A percentile compares a stretch with the other conserved stretches of the same genome.
phyloP scores from a whole-genome alignment of 2,888 invertebrate genomes.

The Drosophila lacicola region DNA sequence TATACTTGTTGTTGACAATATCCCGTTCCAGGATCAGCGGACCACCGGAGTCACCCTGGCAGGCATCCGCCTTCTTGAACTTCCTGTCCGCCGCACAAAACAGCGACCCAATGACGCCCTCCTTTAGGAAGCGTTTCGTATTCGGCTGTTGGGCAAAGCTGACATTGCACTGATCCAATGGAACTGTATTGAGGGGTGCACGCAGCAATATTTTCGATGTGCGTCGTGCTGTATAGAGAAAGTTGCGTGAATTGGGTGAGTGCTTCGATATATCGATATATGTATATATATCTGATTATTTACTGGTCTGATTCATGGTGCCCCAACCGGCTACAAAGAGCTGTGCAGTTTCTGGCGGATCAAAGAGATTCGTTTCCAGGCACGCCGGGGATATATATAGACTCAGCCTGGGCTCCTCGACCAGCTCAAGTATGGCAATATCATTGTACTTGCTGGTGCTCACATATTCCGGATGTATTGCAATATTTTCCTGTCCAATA shows the following conservation, averaged over 20 bases:
- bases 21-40: conserved; percentile 73
- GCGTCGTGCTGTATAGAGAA: conserved; percentile 27
- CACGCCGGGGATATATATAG: conserved; percentile 70
- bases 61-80: conserved; percentile 71
- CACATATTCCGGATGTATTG: conserved; percentile 72
- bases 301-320: conserved; percentile 70
- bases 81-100: conserved; percentile 72
- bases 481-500: conserved; percentile 53
- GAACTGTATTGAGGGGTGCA: conserved; percentile 65
- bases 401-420: conserved; percentile 34
- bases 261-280: background rate
- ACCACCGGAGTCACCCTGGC: conserved; percentile 83
- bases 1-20: conserved; percentile 53
- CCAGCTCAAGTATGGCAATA: conserved; percentile 76
- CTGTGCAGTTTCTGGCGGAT: conserved; percentile 57
- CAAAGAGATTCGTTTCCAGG: conserved; percentile 60
- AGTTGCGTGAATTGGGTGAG: background rate
- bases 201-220: conserved; percentile 70
- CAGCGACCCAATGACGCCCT: conserved; percentile 63
- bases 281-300: conserved; percentile 21
- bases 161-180: conserved; percentile 62
- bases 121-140: conserved; percentile 40
- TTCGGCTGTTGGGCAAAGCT: conserved; percentile 43
- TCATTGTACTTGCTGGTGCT: conserved; percentile 76
- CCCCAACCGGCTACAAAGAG: conserved; percentile 83